These are phyloP conservation scores for Syritta pipiens DNA, from an alignment of 2,888 invertebrate species.

Conservation along the genomic window DNA sequence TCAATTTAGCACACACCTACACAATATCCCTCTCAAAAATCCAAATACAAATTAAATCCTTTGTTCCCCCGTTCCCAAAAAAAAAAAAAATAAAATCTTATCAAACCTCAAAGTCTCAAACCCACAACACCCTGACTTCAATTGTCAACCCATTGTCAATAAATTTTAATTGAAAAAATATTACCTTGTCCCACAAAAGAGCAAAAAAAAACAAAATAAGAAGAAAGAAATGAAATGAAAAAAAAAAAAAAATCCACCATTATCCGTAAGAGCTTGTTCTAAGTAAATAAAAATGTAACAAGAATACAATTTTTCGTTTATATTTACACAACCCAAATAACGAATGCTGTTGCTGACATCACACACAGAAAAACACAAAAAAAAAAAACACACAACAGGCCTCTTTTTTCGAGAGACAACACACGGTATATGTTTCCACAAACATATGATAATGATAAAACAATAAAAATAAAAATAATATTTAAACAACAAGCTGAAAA, in stretches of 20 bases:
- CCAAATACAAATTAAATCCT: no score
- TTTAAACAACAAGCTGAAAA: not conserved
- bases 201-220: not conserved
- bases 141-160: not conserved
- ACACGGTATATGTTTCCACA: no score
- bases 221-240: no score
- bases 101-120: not conserved
- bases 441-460: conserved; percentile 14
- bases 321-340: conserved; percentile 45
- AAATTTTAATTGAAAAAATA: not conserved
- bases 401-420: no score
- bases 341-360: conserved; percentile 21
- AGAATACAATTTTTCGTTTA: not conserved
- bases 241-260: conserved; percentile 13
- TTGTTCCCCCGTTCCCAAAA: no score
- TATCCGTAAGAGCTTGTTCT: conserved; percentile 27
- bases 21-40: no score
- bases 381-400: conserved; percentile 10
- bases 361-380: no score
- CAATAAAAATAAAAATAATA: not conserved
- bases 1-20: no score
- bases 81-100: no score
- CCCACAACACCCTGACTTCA: not conserved
- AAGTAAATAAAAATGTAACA: conserved; percentile 33
- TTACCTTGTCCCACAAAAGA: conserved; percentile 2